Conservation (phyloP, 1,140 invertebrate genomes). For the Thaumetopoea pityocampa region DNA sequence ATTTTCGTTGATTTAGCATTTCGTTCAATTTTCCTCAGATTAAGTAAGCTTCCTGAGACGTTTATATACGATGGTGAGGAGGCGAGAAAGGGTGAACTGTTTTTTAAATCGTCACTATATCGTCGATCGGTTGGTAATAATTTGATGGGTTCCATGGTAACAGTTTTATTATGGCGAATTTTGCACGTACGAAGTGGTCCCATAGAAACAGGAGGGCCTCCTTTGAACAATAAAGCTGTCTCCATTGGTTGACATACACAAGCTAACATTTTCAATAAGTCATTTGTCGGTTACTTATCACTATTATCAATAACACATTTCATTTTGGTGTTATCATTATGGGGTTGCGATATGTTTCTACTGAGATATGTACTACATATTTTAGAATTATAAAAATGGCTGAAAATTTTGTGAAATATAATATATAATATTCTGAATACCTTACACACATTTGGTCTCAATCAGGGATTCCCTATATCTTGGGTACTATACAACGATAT, state of each 20-base stretch:
- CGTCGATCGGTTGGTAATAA: constrained; percentile 40
- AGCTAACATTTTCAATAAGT: constrained; percentile 75
- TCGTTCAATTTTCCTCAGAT: constrained; percentile 65
- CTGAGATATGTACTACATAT: neutral
- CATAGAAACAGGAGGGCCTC: constrained; percentile 65
- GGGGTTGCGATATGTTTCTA: constrained; percentile 1
- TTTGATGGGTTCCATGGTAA: constrained; percentile 53
- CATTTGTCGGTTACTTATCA: constrained; percentile 36
- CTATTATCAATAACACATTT: constrained; percentile 53
- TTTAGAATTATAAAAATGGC: constrained; percentile 19
- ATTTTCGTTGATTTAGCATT: constrained; percentile 71
- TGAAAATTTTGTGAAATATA: constrained; percentile 30
- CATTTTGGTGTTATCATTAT: constrained; percentile 38
- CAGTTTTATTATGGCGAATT: constrained; percentile 38
- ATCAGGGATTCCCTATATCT: neutral
- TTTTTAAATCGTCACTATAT: constrained; percentile 43
- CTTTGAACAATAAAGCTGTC: constrained; percentile 70
- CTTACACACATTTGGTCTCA: neutral
- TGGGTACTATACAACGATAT: too few relatives aligned
- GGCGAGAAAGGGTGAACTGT: constrained; percentile 42
- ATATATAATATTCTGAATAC: too few relatives aligned
- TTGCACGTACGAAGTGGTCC: constrained; percentile 61
- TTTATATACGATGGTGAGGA: constrained; percentile 54
- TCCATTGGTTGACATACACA: constrained; percentile 79
- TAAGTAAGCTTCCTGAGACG: constrained; percentile 52